Evolutionary conservation across 2,113 vertebrate genomes (phyloP).

Genomic region (Chaenocephalus aceratus): DNA sequence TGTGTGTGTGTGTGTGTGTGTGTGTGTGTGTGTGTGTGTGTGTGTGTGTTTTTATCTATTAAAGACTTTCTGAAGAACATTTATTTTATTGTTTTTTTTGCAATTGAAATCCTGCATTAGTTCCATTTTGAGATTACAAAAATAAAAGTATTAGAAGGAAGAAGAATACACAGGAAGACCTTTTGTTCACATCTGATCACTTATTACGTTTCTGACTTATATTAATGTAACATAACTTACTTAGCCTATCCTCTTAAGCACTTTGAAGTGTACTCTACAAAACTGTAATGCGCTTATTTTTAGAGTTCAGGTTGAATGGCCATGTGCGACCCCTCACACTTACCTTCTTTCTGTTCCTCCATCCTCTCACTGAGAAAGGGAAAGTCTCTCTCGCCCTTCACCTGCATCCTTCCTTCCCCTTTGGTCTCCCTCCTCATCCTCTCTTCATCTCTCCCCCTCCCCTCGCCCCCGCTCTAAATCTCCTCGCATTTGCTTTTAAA

Average conservation of each 20-base stretch:
- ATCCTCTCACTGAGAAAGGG: neutral
- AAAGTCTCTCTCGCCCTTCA: neutral
- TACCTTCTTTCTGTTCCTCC: neutral
- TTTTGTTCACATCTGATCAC: too few species aligned
- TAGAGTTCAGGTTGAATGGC: too few species aligned
- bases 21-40: too few species aligned
- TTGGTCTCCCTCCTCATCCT: neutral
- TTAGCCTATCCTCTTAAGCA: too few species aligned
- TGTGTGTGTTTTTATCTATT: too few species aligned
- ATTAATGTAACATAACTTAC: too few species aligned
- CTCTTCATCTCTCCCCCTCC: neutral
- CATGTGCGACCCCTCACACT: too few species aligned
- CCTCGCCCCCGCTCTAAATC: slow-evolving; percentile 9
- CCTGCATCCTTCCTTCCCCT: neutral
- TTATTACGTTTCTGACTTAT: too few species aligned
- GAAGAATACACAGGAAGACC: neutral
- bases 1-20: too few species aligned
- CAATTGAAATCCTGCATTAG: neutral
- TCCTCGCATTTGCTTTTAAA: slow-evolving; percentile 30
- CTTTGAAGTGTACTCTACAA: too few species aligned
- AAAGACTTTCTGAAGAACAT: slow-evolving; percentile 42
- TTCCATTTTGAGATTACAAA: neutral
- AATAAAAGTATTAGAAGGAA: neutral
- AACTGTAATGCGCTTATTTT: too few species aligned
- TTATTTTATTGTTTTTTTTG: neutral